Conservation (phyloP, 2,113 vertebrate genomes). For the Cyrtonyx montezumae region DNA sequence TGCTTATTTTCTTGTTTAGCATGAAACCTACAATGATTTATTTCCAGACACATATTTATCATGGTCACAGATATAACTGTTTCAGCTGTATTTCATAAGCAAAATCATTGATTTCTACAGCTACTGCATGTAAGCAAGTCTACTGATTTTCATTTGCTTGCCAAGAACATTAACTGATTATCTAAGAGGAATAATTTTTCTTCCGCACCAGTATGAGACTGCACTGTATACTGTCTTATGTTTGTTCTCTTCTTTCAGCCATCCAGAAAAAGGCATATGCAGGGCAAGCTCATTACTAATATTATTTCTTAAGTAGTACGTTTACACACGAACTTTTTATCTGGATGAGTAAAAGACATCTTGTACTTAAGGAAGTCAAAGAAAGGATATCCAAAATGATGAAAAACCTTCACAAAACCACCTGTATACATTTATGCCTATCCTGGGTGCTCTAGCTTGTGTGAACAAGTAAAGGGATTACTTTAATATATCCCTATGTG, state of each 20-base stretch:
- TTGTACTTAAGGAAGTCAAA: neutral
- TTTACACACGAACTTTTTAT: neutral
- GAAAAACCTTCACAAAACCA: conserved; percentile 16
- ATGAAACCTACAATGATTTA: neutral
- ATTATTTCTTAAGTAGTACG: neutral
- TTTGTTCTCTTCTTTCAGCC: neutral
- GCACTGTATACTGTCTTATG: fast-evolving
- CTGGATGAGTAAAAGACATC: neutral
- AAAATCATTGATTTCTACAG: neutral
- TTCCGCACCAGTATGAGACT: neutral
- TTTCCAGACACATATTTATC: neutral
- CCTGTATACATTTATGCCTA: neutral
- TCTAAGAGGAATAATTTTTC: neutral
- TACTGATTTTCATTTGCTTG: neutral
- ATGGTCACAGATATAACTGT: neutral
- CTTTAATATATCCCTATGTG: neutral
- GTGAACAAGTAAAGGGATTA: conserved; percentile 40
- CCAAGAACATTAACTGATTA: neutral
- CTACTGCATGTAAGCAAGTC: neutral
- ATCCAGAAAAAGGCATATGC: neutral
- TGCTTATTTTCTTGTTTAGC: neutral
- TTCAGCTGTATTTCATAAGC: neutral
- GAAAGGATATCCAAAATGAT: neutral
- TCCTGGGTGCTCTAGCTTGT: conserved; percentile 1
- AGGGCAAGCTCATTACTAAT: neutral